Base-by-base conservation (phyloP, 2,888 invertebrate genomes). In the Torymus aiolomorphi region DNA sequence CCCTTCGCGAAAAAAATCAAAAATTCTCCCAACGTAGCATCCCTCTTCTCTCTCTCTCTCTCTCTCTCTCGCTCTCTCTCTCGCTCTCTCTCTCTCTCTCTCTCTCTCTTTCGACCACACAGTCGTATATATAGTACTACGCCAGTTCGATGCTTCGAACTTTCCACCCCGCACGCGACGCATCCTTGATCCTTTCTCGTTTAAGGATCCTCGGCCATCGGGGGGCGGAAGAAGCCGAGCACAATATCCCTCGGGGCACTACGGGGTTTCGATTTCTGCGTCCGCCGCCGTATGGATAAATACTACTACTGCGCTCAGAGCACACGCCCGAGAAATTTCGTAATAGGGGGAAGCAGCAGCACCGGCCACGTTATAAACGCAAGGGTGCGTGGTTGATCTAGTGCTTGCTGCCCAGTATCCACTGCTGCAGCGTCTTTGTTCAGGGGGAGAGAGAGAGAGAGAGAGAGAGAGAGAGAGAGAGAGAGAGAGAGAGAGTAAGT, bases 181-280 rank as follows among this genome's bases (percentile, higher is more conserved):
- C 72, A 65, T 72, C 73, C 73, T 63, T 69, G 71, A 72, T 80
- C 69, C 71, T 66, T 79, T 59, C 72, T 66, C 61, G 73, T 24
- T 74, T 63, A 72, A 74, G 74, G 69, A 74, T 12, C 11, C 42
- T 20, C 2, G 56, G 59, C 74, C 78, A 69, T 74, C 42, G 49
- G 11, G n/a, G 3, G n/a, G 11, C 8, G 16, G n/a, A 16, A 18
- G n/a, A 59, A 16, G 11, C 54, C 63, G 52, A 16, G 56, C 56
- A 56, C 71, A 24, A 57, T 56, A 56, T 73, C 80, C 76, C 76
- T 59, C 20, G 72, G 73, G 49, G 42, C 56, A 69, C 74, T 52
- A 70, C 42, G 75, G 42, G 75, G 76, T 80, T 76, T 80, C 71
- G 62, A 76, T 80, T 80, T 80, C 80, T 71, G 14, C 12, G 52